A percentile compares a stretch with the other conserved stretches of the same genome.
Evolutionary conservation across 2,888 invertebrate genomes (phyloP).

Genomic region (Crocallis elinguaria): DNA sequence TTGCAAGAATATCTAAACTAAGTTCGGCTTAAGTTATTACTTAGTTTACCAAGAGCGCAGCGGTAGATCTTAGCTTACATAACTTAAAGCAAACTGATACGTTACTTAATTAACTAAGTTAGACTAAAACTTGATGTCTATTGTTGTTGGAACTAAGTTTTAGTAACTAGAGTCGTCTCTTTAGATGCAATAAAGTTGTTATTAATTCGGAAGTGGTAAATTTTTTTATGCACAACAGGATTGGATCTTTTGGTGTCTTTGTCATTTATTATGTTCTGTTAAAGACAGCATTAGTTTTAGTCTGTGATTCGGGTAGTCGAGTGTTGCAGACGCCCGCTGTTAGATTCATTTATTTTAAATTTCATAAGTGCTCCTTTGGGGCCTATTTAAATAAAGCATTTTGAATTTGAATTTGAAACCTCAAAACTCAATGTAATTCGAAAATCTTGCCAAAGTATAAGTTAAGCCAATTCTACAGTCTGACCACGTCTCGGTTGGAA

Average conservation of each 20-base stretch:
- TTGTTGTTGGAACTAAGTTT: background rate
- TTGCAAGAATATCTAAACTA: background rate
- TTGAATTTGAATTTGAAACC: background rate
- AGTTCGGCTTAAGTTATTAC: background rate
- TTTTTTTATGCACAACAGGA: no score
- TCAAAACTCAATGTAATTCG: no score
- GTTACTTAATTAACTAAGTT: slow-evolving; percentile 6
- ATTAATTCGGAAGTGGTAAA: no score
- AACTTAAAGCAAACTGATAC: slow-evolving; percentile 1
- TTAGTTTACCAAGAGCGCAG: background rate
- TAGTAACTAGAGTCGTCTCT: no score
- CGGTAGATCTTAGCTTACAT: background rate
- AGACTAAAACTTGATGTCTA: background rate
- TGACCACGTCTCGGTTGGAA: background rate
- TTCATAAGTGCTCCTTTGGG: no score
- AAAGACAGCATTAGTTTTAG: no score
- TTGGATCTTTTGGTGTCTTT: no score
- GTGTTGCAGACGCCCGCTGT: no score
- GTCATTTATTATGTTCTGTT: no score
- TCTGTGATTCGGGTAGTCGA: no score
- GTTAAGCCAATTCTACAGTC: background rate
- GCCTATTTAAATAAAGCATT: background rate
- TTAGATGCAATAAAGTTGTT: no score
- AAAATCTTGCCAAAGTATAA: background rate
- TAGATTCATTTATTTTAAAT: no score